Conservation (phyloP, 2,113 vertebrate species). For the Scortum barcoo region DNA sequence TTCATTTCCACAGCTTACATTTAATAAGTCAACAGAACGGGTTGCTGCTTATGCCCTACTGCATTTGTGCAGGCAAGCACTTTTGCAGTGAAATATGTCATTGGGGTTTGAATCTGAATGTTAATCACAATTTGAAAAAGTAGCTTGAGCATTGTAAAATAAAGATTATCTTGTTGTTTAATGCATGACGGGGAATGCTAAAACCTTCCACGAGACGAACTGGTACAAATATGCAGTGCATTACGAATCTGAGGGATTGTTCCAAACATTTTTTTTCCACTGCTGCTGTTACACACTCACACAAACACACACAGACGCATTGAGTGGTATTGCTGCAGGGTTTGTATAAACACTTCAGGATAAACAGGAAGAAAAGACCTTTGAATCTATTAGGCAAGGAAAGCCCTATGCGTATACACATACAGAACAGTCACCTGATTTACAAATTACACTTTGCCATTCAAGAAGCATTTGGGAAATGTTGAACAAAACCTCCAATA, state of each 20-base stretch:
- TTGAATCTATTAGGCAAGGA: conserved; percentile 59
- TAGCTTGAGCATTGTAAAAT: conserved; percentile 24
- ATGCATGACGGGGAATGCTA: conserved; percentile 26
- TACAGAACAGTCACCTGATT: conserved; percentile 57
- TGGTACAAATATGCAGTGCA: conserved; percentile 18
- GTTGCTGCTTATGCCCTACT: conserved; percentile 18
- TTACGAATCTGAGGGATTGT: conserved; percentile 22
- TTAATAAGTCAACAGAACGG: conserved; percentile 51
- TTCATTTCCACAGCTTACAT: conserved; percentile 50
- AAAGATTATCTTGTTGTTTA: conserved; percentile 36
- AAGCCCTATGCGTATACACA: conserved; percentile 42
- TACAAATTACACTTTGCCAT: conserved; percentile 27
- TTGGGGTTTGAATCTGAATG: conserved; percentile 39
- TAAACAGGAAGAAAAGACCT: conserved; percentile 75
- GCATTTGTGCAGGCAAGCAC: conserved; percentile 20
- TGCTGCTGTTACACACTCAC: conserved; percentile 24
- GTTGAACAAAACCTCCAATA: conserved; percentile 17
- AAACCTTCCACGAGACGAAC: conserved; percentile 35
- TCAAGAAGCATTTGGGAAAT: not conserved
- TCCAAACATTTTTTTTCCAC: conserved; percentile 24
- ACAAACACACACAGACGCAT: not conserved
- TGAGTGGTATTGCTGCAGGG: conserved; percentile 61
- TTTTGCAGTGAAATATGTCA: conserved; percentile 29
- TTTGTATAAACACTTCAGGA: conserved; percentile 73
- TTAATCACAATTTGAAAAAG: conserved; percentile 40